These are phyloP conservation scores for Stictonetta naevosa DNA, from an alignment of 2,113 vertebrate species.

Conservation along the genomic window DNA sequence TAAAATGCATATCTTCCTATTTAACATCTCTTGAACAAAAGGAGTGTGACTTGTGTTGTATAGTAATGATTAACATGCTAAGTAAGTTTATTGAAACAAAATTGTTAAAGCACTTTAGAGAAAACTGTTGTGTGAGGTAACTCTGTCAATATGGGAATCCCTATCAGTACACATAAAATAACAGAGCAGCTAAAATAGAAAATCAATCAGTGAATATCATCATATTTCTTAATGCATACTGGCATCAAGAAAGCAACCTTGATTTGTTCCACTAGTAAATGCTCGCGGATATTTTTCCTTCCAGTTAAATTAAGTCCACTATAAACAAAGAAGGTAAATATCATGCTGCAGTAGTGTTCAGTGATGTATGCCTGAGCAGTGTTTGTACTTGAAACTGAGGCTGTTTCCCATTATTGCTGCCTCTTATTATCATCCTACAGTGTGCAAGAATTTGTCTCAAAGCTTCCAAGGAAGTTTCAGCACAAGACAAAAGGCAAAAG, in stretches of 20 bases:
- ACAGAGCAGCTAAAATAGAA: not conserved
- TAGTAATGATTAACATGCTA: not conserved
- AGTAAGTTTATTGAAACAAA: not conserved
- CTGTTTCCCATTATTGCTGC: not conserved
- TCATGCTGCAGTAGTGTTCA: fast-evolving
- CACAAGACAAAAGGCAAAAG: not conserved
- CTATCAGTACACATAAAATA: not conserved
- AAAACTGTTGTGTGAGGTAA: not conserved
- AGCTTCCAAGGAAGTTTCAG: not conserved
- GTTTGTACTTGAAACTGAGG: not conserved
- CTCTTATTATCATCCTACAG: not conserved
- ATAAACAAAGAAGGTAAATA: not conserved
- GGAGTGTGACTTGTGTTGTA: not conserved
- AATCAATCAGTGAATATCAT: not conserved
- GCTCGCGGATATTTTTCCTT: not conserved
- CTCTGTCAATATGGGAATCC: not conserved
- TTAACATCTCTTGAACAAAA: not conserved
- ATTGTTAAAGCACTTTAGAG: not conserved
- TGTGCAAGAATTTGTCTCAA: not conserved
- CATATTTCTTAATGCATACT: not conserved
- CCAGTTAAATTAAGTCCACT: not conserved
- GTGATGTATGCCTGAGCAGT: not conserved
- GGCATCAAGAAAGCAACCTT: not conserved
- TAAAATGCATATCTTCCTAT: not conserved
- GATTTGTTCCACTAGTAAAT: not conserved